These are phyloP conservation scores for Helicolenus hilgendorfi DNA, from an alignment of 2,797 vertebrate genomes.

Conservation along the genomic window DNA sequence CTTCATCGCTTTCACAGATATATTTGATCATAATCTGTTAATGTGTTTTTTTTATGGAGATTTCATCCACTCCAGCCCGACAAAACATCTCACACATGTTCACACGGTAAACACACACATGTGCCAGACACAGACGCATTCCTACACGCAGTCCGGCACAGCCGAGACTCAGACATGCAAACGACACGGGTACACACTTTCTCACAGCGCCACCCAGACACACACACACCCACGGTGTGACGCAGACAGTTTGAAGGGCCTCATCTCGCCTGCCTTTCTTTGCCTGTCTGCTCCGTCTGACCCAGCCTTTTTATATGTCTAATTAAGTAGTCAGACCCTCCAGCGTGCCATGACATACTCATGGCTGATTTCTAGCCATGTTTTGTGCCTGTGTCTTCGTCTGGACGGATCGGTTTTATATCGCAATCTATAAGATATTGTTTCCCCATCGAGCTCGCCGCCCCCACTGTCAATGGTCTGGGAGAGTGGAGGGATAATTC, in stretches of 20 bases:
- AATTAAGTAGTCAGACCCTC: constrained; percentile 90
- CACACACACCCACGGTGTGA: constrained; percentile 73
- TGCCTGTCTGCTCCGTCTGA: constrained; percentile 86
- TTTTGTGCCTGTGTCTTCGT: constrained; percentile 80
- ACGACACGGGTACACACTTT: constrained; percentile 63
- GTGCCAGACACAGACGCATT: constrained; percentile 62
- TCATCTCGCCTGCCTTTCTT: constrained; percentile 88
- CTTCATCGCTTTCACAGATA: background rate
- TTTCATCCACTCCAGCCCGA: background rate
- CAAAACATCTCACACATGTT: background rate
- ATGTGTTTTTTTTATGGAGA: background rate
- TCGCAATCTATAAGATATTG: constrained; percentile 78
- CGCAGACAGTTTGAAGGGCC: constrained; percentile 87
- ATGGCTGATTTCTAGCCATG: constrained; percentile 85
- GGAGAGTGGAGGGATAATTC: constrained; percentile 68
- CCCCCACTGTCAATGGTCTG: constrained; percentile 59
- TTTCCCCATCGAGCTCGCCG: constrained; percentile 67
- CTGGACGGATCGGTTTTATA: constrained; percentile 77
- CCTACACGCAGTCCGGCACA: constrained; percentile 47
- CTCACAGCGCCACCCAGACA: constrained; percentile 74
- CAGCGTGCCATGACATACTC: constrained; percentile 84
- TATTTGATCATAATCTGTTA: background rate
- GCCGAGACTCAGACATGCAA: constrained; percentile 78
- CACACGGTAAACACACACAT: constrained; percentile 4
- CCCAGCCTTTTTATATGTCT: constrained; percentile 85